Evolutionary conservation across 2,888 invertebrate genomes (phyloP).

Genomic region (Tachina lurida): DNA sequence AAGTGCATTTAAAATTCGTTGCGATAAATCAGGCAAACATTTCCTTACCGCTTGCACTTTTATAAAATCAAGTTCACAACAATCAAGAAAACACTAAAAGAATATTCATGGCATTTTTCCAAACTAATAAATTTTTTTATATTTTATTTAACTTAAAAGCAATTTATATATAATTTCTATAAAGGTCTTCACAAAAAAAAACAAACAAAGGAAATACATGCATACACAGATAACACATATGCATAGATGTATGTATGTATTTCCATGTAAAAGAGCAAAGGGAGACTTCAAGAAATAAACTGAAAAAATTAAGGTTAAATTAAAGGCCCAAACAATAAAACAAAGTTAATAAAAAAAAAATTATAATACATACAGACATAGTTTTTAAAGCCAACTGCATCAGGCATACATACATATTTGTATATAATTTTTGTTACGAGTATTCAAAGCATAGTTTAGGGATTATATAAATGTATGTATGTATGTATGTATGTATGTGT

Average conservation of each 20-base stretch:
- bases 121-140: conserved; percentile 42
- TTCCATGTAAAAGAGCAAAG: neutral
- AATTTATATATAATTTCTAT: conserved; percentile 21
- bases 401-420: neutral
- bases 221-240: neutral
- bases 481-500: neutral
- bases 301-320: conserved; percentile 54
- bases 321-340: conserved; percentile 30
- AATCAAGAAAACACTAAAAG: conserved; percentile 29
- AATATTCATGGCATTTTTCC: conserved; percentile 53
- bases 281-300: conserved; percentile 18
- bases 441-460: neutral
- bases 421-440: neutral
- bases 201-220: neutral
- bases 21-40: neutral
- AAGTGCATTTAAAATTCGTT: conserved; percentile 2
- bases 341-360: conserved; percentile 34
- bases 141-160: conserved; percentile 40
- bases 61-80: conserved; percentile 63
- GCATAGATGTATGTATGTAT: neutral
- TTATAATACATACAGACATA: neutral
- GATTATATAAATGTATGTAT: neutral
- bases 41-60: conserved; percentile 40
- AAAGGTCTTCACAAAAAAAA: neutral
- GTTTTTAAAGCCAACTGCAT: neutral